These are phyloP conservation scores for Syngnathus scovelli DNA, from an alignment of 2,113 vertebrate species.

Conservation along the genomic window DNA sequence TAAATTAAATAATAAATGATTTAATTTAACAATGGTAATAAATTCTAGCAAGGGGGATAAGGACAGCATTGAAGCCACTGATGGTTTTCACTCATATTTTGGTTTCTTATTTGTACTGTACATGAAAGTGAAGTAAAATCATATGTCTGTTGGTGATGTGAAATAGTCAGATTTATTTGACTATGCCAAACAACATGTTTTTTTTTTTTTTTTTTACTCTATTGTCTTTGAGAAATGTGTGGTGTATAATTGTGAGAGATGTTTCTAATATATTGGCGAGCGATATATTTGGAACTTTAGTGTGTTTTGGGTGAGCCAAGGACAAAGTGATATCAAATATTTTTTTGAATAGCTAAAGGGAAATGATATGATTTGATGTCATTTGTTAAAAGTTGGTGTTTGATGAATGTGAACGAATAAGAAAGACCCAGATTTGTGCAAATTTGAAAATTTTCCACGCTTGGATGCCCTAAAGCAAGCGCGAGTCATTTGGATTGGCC, in stretches of 20 bases:
- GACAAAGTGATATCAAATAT: background rate
- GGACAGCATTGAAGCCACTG: background rate
- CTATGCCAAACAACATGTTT: too few relatives aligned
- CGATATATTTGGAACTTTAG: background rate
- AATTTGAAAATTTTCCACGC: too few relatives aligned
- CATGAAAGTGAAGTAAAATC: too few relatives aligned
- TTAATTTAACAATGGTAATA: background rate
- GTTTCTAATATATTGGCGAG: background rate
- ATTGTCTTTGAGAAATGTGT: too few relatives aligned
- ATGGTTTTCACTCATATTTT: background rate
- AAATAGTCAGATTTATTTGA: too few relatives aligned
- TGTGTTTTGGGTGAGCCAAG: background rate
- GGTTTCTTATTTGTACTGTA: background rate
- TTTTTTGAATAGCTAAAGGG: background rate
- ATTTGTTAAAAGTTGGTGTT: background rate
- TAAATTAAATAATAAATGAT: background rate
- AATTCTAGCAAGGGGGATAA: background rate
- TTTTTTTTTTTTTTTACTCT: too few relatives aligned
- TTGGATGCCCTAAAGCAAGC: background rate
- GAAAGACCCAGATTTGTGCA: too few relatives aligned
- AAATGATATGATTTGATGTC: too few relatives aligned
- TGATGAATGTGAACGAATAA: background rate
- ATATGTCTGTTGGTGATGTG: too few relatives aligned
- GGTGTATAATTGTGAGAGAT: background rate
- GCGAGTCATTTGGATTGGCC: background rate